Percentiles rank a stretch among this genome's conserved stretches.
These are phyloP conservation scores for Teinopalpus imperialis DNA, from an alignment of 2,888 invertebrate species.

Conservation along the genomic window DNA sequence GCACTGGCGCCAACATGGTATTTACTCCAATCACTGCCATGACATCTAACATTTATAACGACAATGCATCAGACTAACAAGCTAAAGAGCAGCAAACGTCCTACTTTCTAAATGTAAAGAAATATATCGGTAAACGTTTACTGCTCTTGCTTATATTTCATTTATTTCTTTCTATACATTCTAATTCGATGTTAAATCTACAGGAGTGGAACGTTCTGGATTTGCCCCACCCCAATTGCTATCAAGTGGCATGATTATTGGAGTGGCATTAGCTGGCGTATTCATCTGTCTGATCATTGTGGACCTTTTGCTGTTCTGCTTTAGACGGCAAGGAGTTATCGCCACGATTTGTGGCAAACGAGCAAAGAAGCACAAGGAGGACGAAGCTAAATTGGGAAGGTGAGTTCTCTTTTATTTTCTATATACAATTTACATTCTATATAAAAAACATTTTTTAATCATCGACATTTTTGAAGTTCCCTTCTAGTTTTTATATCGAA, in stretches of 20 bases:
- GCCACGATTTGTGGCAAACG: slow-evolving; percentile 86
- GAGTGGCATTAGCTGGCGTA: slow-evolving; percentile 91
- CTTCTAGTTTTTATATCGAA: slow-evolving; percentile 35
- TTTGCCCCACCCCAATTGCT: slow-evolving; percentile 79
- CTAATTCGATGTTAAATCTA: slow-evolving; percentile 39
- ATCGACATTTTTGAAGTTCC: slow-evolving; percentile 53
- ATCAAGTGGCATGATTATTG: slow-evolving; percentile 90
- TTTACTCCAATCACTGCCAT: slow-evolving; percentile 69
- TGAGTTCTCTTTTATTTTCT: slow-evolving; percentile 56
- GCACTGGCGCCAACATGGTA: slow-evolving; percentile 46
- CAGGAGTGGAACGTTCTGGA: slow-evolving; percentile 74
- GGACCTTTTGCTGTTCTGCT: slow-evolving; percentile 91
- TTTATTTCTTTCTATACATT: slow-evolving; percentile 23
- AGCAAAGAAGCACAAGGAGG: slow-evolving; percentile 87
- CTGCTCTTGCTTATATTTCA: slow-evolving; percentile 50
- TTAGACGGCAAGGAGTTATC: slow-evolving; percentile 85
- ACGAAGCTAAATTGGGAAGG: slow-evolving; percentile 93
- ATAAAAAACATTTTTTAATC: slow-evolving; percentile 48
- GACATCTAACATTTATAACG: slow-evolving; percentile 73
- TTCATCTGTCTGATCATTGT: slow-evolving; percentile 90
- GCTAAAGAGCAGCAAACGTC: slow-evolving; percentile 62
- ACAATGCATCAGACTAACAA: slow-evolving; percentile 72
- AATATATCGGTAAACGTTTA: no score
- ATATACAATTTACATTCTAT: no score
- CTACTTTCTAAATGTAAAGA: no score